Base-by-base conservation (phyloP, 2,888 invertebrate species). In the Ochropleura plecta region DNA sequence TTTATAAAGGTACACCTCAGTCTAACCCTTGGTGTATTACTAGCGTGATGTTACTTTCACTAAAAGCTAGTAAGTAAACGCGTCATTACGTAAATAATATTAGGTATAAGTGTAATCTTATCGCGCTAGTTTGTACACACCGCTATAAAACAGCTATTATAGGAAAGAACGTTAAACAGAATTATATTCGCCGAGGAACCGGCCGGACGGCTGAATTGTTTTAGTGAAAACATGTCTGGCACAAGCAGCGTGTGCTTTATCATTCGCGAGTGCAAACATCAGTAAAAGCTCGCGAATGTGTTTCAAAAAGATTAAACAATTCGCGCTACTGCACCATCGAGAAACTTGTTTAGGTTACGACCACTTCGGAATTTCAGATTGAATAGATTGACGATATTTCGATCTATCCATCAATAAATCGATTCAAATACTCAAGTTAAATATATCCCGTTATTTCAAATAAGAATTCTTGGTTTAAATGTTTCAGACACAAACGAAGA, bases 221-320 rank as follows among this genome's bases (percentile, higher is more conserved):
- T 91, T 90, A 90, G 88, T 88, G 85, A 88, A 92, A 93, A 92
- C 90, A 91, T 87, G 88, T 90, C 90, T 90, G 90, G 90, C 86
- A 85, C 86, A 86, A 89, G 88, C 91, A 87, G 90, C 82, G 86
- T 93, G 94, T 90, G 90, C 91, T 94, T 88, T 94, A 94, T 94
- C 94, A 94, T 93, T 94, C 90, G 90, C 90, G 84, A 92, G 91
- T 92, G 92, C 91, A 92, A 93, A 93, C 91, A 92, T 88, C 89
- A 91, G 90, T 90, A 92, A 92, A 92, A 93, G 89, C 90, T 88
- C 72, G 85, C 87, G 81, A 90, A 90, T 89, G 87, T 84, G 85
- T 88, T 88, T 85, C 83, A 84, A 88, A 89, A 91, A 92, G 88
- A 91, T 92, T 91, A 91, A 93, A 92, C 91, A 92, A 88, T 89